Base-by-base conservation (phyloP, 1,140 invertebrate genomes). In the Tetranychus cinnabarinus region DNA sequence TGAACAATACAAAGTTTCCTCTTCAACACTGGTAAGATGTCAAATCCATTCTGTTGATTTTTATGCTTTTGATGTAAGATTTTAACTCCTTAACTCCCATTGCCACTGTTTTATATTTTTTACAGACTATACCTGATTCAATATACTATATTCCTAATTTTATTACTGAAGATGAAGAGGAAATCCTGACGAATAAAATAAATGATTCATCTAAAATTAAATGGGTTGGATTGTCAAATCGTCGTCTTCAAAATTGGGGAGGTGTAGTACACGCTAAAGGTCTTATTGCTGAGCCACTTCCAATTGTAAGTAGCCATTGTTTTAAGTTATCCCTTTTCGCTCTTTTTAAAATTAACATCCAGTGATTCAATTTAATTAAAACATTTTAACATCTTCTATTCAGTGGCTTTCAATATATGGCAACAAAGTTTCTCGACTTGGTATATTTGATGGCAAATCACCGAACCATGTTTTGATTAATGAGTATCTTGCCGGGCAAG, bases 221-320 rank as follows among this genome's bases (percentile, higher is more conserved):
- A 73, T 98, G 93, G 93, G 92, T 87, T 4, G 84, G 88, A 70
- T 75, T 98, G 37, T 81, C 82, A 33, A 84, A 95, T 71, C 77
- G 93, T 64, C 78, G 90, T 66, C 74, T 97, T 12, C 89, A 97
- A 73, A 95, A 97, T 72, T 97, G 92, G 83, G 93, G 75, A 56
- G 91, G 92, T 0, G 75, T 91, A 50, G 90, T 89, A 5, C 88
- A 92, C 72, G 77, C 77, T 2, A 91, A 90, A 70, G 91, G 91
- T 61, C 95, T 96, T 88, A 82, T 96, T 65, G 80, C 83, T n/a
- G 90, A 96, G 73, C 72, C 78, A 65, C 81, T 97, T 66, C 90
- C 91, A 33, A 66, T 56, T 50, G 52, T 63, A 56, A 46, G 55
- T 15, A 34, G 46, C 23, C 31, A 2, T 48, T 2, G 35, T 23